A percentile compares a stretch with the other conserved stretches of the same genome.
Conservation (phyloP, 2,113 vertebrate species). For the Tragelaphus buxtoni region DNA sequence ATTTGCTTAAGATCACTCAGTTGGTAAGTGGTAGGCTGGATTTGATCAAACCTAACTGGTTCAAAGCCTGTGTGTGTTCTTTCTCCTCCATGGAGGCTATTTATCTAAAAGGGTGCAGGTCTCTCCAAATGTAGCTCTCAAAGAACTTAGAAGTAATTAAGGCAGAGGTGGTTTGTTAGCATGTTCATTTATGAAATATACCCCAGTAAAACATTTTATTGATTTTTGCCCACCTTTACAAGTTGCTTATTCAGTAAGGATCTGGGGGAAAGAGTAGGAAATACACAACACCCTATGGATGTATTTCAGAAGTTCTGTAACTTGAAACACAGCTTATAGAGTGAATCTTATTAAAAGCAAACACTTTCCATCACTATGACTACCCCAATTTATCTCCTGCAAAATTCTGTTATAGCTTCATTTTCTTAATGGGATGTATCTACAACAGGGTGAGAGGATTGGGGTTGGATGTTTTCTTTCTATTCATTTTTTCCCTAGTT, state of each 20-base stretch:
- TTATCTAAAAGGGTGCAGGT: not conserved
- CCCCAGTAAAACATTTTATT: not conserved
- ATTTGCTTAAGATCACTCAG: not conserved
- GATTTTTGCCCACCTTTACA: not conserved
- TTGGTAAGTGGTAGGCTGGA: not conserved
- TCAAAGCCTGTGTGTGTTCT: not conserved
- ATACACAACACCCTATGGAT: not conserved
- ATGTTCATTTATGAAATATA: not conserved
- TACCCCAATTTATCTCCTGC: not conserved
- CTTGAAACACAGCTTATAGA: not conserved
- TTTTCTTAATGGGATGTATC: not conserved
- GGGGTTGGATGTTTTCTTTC: not conserved
- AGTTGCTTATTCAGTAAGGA: not conserved
- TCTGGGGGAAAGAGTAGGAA: not conserved
- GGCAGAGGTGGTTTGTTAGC: not conserved
- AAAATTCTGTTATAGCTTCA: not conserved
- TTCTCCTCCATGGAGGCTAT: not conserved
- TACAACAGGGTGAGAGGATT: not conserved
- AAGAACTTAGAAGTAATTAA: not conserved
- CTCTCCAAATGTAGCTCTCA: not conserved
- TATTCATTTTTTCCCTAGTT: not conserved
- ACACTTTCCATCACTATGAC: not conserved
- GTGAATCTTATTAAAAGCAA: not conserved
- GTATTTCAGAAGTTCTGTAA: not conserved
- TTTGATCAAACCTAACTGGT: not conserved